Conservation (phyloP, 2,888 invertebrate genomes). For the Cyaniris semiargus region DNA sequence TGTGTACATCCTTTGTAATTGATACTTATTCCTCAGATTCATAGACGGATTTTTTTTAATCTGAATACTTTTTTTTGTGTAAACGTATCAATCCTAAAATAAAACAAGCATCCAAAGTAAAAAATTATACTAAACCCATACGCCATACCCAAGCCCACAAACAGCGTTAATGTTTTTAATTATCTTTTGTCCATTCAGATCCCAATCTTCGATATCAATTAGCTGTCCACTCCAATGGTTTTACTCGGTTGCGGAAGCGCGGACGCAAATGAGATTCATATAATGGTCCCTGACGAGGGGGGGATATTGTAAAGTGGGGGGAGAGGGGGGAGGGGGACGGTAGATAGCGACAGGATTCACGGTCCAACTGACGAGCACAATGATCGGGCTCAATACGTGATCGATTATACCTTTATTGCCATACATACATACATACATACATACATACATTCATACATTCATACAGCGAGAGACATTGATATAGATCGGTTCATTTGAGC, state of each 20-base stretch:
- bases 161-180: neutral
- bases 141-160: no score
- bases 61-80: neutral
- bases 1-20: neutral
- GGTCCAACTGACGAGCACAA: slow-evolving; percentile 76
- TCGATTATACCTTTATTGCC: slow-evolving; percentile 75
- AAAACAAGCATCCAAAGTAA: neutral
- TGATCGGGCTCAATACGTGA: slow-evolving; percentile 76
- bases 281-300: slow-evolving; percentile 43
- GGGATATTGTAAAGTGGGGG: slow-evolving; percentile 39
- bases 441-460: slow-evolving; percentile 42
- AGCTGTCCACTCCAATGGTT: slow-evolving; percentile 66
- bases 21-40: neutral
- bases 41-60: neutral
- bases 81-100: neutral
- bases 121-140: neutral
- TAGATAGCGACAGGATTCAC: slow-evolving; percentile 76
- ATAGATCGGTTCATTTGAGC: slow-evolving; percentile 30
- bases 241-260: slow-evolving; percentile 75
- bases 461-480: slow-evolving; percentile 28
- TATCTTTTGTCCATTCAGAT: slow-evolving; percentile 16
- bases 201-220: slow-evolving; percentile 56
- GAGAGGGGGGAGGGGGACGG: slow-evolving; percentile 48
- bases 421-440: slow-evolving; percentile 48
- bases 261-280: slow-evolving; percentile 75